Percentiles rank a stretch among this genome's conserved stretches.
phyloP scores from a whole-genome alignment of 2,113 vertebrate genomes.

The Heterochromis multidens region DNA sequence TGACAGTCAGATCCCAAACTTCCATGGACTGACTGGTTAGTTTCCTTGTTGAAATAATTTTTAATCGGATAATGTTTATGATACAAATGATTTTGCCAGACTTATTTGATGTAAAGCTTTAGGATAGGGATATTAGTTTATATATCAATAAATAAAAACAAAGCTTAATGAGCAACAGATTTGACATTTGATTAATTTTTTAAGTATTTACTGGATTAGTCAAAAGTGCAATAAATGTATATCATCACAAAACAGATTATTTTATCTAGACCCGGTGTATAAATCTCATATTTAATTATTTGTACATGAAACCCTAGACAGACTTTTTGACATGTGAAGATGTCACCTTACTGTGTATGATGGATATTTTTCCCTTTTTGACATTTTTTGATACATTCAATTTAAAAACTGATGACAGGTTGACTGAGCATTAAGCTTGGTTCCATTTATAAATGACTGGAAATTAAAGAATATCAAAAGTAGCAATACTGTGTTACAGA shows the following conservation, averaged over 20 bases:
- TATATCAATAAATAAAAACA: too few relatives aligned
- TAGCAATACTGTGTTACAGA: too few relatives aligned
- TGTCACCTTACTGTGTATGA: background rate
- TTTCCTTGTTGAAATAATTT: background rate
- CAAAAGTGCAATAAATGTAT: too few relatives aligned
- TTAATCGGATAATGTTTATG: background rate
- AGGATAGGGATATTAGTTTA: background rate
- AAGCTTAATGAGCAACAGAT: background rate
- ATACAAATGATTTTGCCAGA: background rate
- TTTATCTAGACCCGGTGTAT: too few relatives aligned
- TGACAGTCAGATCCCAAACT: too few relatives aligned
- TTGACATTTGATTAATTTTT: too few relatives aligned
- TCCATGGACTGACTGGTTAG: background rate
- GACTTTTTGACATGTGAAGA: background rate
- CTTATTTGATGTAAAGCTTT: background rate
- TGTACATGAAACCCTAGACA: background rate
- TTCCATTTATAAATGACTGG: background rate
- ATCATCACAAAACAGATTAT: too few relatives aligned
- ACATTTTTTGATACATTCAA: fast-evolving
- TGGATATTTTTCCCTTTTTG: background rate
- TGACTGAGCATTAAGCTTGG: background rate
- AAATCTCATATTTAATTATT: background rate
- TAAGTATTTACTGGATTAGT: too few relatives aligned
- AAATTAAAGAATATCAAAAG: background rate
- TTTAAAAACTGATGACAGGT: background rate